phyloP scores from a whole-genome alignment of 2,797 vertebrate genomes.

The Onychomys arenicola region DNA sequence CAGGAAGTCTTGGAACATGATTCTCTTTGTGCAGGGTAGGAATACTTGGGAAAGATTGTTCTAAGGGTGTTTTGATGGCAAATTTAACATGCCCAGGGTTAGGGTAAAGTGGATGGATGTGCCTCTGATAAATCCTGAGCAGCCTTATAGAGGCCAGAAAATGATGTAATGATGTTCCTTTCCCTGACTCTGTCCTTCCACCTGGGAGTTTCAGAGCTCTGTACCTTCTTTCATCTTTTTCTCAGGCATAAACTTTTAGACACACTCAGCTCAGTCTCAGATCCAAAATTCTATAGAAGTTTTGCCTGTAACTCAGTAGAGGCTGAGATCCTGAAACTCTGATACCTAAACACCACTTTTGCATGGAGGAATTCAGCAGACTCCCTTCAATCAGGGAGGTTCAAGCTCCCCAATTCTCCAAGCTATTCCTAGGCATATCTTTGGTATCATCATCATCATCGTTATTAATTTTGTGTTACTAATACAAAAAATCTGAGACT shows the following conservation, averaged over 20 bases:
- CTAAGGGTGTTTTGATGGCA: background rate
- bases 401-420: background rate
- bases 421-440: background rate
- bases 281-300: background rate
- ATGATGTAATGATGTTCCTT: background rate
- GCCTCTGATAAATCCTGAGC: background rate
- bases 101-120: background rate
- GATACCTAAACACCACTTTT: background rate
- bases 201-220: background rate
- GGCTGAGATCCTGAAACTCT: background rate
- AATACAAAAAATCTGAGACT: background rate
- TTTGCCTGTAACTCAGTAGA: background rate
- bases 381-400: background rate
- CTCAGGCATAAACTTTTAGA: background rate
- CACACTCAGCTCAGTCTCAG: background rate
- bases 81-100: background rate
- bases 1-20: accelerated
- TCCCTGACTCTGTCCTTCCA: background rate
- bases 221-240: background rate
- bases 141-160: background rate
- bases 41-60: background rate
- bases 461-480: background rate
- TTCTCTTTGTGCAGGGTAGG: background rate
- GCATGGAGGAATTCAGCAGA: background rate
- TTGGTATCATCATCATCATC: background rate